Evolutionary conservation across 2,888 invertebrate species (phyloP).

Genomic region (Acrobasis repandana): DNA sequence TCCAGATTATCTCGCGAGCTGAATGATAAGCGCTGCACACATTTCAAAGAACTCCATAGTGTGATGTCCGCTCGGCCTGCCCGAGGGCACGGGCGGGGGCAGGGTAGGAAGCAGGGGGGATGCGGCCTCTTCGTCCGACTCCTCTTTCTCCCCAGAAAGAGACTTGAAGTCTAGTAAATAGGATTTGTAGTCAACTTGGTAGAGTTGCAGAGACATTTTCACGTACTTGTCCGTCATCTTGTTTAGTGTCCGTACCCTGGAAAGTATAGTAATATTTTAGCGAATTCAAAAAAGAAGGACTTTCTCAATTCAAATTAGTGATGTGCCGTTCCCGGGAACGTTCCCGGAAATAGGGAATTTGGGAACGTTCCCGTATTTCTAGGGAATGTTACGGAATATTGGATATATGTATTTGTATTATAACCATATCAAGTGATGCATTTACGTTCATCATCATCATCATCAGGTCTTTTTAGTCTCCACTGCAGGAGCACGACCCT

Average conservation of each 20-base stretch:
- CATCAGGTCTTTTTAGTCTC: no score
- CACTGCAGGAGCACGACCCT: no score
- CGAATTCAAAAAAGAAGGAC: background rate
- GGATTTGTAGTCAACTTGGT: constrained; percentile 99
- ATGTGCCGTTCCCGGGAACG: no score
- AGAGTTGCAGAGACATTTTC: constrained; percentile 99
- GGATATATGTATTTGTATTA: no score
- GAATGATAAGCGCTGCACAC: constrained; percentile 99
- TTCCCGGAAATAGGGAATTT: no score
- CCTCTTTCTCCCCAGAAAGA: constrained; percentile 89
- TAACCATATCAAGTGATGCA: no score
- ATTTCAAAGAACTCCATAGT: constrained; percentile 99
- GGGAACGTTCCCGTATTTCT: no score
- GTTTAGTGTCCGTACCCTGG: constrained; percentile 94
- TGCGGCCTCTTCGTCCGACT: constrained; percentile 64
- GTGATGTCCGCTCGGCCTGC: constrained; percentile 88
- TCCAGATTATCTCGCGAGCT: constrained; percentile 91
- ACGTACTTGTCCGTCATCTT: constrained; percentile 91
- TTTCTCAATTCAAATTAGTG: no score
- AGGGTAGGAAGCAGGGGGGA: constrained; percentile 51
- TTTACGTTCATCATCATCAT: no score
- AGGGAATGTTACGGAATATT: no score
- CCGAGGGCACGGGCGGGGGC: constrained; percentile 40
- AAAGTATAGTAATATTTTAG: background rate
- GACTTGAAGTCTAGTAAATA: constrained; percentile 99